Evolutionary conservation across 2,113 vertebrate genomes (phyloP).

Genomic region (Pteropus alecto): DNA sequence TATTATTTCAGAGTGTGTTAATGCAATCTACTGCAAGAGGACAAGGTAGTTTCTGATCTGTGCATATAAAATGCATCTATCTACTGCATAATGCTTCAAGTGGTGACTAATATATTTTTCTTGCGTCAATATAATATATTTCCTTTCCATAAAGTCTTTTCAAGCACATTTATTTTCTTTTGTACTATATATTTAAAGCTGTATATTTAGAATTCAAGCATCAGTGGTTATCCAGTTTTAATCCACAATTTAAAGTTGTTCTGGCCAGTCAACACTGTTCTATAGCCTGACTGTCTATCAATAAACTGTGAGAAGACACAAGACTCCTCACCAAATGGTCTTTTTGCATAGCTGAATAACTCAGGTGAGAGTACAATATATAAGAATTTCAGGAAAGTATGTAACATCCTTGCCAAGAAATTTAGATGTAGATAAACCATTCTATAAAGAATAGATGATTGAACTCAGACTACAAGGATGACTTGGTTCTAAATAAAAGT

Average conservation of each 20-base stretch:
- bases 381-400: neutral
- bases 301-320: neutral
- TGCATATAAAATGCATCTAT: neutral
- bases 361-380: neutral
- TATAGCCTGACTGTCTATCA: neutral
- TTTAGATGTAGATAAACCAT: neutral
- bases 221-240: neutral
- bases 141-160: neutral
- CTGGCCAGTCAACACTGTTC: neutral
- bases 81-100: neutral
- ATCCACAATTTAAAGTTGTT: neutral
- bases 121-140: neutral
- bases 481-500: neutral
- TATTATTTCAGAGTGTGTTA: neutral
- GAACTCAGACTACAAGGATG: neutral
- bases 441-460: neutral
- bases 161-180: neutral
- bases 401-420: neutral
- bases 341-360: neutral
- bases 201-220: neutral
- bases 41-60: neutral
- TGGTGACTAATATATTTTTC: neutral
- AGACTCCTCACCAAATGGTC: neutral
- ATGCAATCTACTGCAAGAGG: neutral
- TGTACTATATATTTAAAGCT: neutral